These are phyloP conservation scores for Papilio demoleus DNA, from an alignment of 2,888 invertebrate species.

Conservation along the genomic window DNA sequence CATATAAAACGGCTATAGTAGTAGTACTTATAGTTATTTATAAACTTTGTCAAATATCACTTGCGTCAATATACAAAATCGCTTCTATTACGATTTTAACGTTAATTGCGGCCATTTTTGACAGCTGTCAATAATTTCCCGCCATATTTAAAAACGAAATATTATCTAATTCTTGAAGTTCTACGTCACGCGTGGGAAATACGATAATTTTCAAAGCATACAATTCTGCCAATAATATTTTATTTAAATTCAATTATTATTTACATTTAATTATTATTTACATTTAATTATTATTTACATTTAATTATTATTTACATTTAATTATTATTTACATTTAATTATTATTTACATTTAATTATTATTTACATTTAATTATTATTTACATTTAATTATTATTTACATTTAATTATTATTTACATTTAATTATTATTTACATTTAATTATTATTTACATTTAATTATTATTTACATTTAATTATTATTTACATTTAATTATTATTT, in stretches of 20 bases:
- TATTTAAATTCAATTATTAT: no score
- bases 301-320: neutral
- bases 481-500: no score
- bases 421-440: neutral
- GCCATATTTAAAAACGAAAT: neutral
- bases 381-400: no score
- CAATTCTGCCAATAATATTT: constrained; percentile 59
- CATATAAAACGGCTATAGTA: no score
- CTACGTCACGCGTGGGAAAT: constrained; percentile 42
- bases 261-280: neutral
- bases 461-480: neutral
- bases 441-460: neutral
- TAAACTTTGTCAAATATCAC: no score
- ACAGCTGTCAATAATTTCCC: constrained; percentile 15
- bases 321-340: neutral
- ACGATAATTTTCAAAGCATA: constrained; percentile 63
- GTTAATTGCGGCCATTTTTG: neutral
- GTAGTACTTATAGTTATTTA: no score
- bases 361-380: neutral
- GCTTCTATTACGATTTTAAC: no score
- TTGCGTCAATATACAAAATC: no score
- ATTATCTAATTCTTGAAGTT: neutral
- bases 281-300: no score
- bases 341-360: no score
- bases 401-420: neutral